phyloP scores from a whole-genome alignment of 2,113 vertebrate species.

The pig (Sus scrofa) region DNA sequence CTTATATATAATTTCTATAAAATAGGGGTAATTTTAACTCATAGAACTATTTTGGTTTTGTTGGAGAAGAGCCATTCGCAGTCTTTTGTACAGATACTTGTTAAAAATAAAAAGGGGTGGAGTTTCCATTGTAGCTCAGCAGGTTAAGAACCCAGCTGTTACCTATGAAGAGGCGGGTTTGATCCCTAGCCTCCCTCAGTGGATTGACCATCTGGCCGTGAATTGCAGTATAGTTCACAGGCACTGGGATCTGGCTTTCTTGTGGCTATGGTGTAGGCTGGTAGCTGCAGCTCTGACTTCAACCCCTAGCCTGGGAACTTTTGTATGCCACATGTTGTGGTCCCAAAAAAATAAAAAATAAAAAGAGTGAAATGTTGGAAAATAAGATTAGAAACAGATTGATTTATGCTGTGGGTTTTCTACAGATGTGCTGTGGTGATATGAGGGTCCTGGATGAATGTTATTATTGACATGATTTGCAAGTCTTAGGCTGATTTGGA shows the following conservation, averaged over 20 bases:
- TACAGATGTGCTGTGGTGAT: neutral
- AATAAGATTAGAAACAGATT: neutral
- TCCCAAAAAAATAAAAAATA: neutral
- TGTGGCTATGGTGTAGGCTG: too few relatives aligned
- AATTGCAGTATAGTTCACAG: too few relatives aligned
- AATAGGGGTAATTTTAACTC: constrained; percentile 36
- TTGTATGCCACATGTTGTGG: too few relatives aligned
- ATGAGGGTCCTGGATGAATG: neutral
- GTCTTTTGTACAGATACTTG: constrained; percentile 3
- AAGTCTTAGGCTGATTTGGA: neutral
- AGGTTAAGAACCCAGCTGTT: too few relatives aligned
- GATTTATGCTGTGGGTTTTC: neutral
- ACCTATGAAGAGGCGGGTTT: too few relatives aligned
- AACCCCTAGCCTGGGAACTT: too few relatives aligned
- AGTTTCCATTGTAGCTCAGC: too few relatives aligned
- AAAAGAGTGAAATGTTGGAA: neutral
- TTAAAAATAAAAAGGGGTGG: neutral
- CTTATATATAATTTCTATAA: neutral
- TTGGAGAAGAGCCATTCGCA: neutral
- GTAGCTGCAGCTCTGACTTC: too few relatives aligned
- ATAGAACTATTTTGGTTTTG: neutral
- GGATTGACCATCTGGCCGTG: too few relatives aligned
- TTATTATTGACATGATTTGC: neutral
- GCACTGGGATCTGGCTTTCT: too few relatives aligned
- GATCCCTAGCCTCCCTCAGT: too few relatives aligned